phyloP scores from a whole-genome alignment of 2,888 invertebrate species.

The Parnassius apollo region DNA sequence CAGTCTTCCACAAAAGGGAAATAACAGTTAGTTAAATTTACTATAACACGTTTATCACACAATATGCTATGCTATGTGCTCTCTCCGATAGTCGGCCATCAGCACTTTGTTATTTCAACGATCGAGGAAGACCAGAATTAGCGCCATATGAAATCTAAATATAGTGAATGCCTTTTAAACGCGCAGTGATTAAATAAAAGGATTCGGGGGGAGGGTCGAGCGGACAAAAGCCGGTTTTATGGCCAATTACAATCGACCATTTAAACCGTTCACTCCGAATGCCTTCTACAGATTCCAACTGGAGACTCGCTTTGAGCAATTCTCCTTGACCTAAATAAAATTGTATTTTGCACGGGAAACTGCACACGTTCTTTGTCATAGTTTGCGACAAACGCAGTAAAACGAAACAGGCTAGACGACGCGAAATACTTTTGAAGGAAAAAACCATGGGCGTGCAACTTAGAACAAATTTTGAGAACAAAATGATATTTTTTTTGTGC shows the following conservation, averaged over 20 bases:
- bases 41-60: too few species aligned
- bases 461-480: too few species aligned
- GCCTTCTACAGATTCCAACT: conserved; percentile 7
- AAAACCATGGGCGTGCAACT: too few species aligned
- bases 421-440: conserved; percentile 1
- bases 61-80: too few species aligned
- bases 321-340: conserved; percentile 24
- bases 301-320: conserved; percentile 11
- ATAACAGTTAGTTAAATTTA: too few species aligned
- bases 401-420: conserved; percentile 3
- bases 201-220: conserved; percentile 14
- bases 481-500: too few species aligned
- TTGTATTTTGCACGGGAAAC: conserved; percentile 18
- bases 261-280: conserved; percentile 22
- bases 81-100: too few species aligned
- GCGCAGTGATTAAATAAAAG: conserved; percentile 16
- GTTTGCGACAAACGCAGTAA: conserved; percentile 12
- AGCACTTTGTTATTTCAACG: too few species aligned
- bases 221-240: conserved; percentile 19
- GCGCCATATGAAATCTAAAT: conserved; percentile 2
- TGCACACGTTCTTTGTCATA: conserved; percentile 9
- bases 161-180: conserved; percentile 11
- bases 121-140: neutral
- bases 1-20: too few species aligned
- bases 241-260: conserved; percentile 27